phyloP scores from a whole-genome alignment of 2,797 vertebrate genomes.

The Bufotes viridis region DNA sequence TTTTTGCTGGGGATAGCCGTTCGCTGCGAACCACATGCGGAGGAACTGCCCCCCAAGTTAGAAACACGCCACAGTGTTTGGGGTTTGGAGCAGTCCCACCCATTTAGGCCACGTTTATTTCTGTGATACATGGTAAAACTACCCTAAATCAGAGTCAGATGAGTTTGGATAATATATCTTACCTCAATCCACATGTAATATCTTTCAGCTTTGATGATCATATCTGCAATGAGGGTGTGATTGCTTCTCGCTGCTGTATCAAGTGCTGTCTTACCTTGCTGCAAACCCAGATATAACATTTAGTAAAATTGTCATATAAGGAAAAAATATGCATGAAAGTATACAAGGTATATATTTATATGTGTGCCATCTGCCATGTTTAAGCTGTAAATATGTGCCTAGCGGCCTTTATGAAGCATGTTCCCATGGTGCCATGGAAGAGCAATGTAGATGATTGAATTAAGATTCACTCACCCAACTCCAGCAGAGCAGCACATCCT shows the following conservation, averaged over 20 bases:
- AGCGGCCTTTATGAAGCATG: not conserved
- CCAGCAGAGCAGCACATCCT: not conserved
- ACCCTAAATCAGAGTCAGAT: not conserved
- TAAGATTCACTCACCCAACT: not conserved
- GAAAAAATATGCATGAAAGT: not conserved
- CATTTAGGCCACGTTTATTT: too few species aligned
- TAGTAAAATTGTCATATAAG: not conserved
- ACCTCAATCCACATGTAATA: constrained; percentile 82
- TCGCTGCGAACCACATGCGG: too few species aligned
- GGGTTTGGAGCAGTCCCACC: too few species aligned
- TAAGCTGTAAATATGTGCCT: not conserved
- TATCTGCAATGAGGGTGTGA: constrained; percentile 84
- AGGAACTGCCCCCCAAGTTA: too few species aligned
- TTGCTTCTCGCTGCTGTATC: constrained; percentile 84
- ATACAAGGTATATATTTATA: not conserved
- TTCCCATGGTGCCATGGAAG: not conserved
- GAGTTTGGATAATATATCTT: constrained; percentile 55
- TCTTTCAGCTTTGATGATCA: constrained; percentile 94
- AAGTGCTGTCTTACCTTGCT: constrained; percentile 88
- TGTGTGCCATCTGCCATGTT: not conserved
- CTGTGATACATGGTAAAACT: not conserved
- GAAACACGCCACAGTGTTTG: too few species aligned
- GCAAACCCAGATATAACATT: constrained; percentile 59
- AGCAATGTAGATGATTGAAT: not conserved
- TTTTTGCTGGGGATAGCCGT: too few species aligned